Evolutionary conservation across 2,797 vertebrate species (phyloP).

Genomic region (Pipistrellus kuhlii): DNA sequence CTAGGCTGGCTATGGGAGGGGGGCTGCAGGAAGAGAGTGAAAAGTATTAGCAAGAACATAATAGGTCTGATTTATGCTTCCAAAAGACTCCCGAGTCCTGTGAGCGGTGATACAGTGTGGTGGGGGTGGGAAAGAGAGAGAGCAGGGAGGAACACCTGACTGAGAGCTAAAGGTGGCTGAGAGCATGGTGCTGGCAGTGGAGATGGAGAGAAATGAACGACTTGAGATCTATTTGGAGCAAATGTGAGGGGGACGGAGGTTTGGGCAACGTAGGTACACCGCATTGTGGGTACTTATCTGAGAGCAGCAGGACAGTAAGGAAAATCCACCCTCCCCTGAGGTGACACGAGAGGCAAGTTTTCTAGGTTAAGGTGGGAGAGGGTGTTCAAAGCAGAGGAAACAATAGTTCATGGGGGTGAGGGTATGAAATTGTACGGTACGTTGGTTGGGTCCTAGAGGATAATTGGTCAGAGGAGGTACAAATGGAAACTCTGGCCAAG

Average conservation of each 20-base stretch:
- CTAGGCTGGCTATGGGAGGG: not conserved
- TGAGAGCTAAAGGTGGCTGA: not conserved
- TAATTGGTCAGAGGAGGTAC: not conserved
- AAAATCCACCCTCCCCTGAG: not conserved
- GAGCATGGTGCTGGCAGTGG: not conserved
- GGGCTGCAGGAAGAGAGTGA: not conserved
- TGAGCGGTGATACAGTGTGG: not conserved
- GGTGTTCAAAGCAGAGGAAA: not conserved
- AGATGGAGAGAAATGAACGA: fast-evolving
- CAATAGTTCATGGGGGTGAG: fast-evolving
- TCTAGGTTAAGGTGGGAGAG: not conserved
- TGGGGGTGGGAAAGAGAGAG: not conserved
- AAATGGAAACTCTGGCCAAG: not conserved
- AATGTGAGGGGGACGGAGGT: not conserved
- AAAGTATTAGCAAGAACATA: not conserved
- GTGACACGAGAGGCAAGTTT: not conserved
- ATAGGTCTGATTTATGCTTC: not conserved
- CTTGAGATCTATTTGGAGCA: not conserved
- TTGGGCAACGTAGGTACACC: fast-evolving
- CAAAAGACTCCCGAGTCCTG: not conserved
- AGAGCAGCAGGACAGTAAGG: not conserved
- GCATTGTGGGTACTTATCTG: not conserved
- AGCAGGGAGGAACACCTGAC: not conserved
- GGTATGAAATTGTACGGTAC: not conserved
- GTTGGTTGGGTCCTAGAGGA: not conserved